Conservation (phyloP, 2,113 vertebrate genomes). For the Eptesicus fuscus region DNA sequence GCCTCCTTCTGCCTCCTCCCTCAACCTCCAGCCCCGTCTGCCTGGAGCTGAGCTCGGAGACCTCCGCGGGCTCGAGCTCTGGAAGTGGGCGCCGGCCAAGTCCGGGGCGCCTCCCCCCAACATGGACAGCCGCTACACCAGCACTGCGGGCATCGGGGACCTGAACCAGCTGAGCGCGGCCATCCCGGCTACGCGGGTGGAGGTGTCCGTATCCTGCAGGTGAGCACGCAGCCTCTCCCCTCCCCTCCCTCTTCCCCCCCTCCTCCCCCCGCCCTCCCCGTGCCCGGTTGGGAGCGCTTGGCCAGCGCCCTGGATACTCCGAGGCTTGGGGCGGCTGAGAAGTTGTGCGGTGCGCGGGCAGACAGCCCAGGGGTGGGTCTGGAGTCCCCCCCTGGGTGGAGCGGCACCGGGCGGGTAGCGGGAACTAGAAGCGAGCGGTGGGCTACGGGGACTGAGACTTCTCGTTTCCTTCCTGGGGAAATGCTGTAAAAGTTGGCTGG, state of each 20-base stretch:
- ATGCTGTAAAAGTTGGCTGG: slow-evolving; percentile 54
- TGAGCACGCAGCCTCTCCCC: slow-evolving; percentile 78
- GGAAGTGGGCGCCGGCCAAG: slow-evolving; percentile 33
- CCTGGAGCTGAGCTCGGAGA: background rate
- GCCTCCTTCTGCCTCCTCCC: slow-evolving; percentile 52
- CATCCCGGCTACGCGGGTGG: slow-evolving; percentile 96
- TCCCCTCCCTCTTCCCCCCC: background rate
- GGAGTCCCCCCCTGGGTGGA: background rate
- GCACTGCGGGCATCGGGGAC: slow-evolving; percentile 87
- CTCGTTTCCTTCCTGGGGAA: slow-evolving; percentile 11
- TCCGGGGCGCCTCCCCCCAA: background rate
- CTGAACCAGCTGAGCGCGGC: slow-evolving; percentile 91
- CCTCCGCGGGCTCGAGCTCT: background rate
- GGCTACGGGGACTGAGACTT: background rate
- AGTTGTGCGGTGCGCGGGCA: background rate
- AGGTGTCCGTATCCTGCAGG: slow-evolving; percentile 96
- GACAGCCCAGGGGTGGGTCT: background rate
- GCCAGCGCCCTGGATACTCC: background rate
- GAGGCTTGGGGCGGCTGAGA: background rate
- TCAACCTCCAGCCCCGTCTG: background rate
- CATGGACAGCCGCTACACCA: slow-evolving; percentile 73
- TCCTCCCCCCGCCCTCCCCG: too few relatives aligned
- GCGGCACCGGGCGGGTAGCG: background rate
- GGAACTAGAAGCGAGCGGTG: background rate
- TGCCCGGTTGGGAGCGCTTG: background rate